Percentiles rank a stretch among this genome's conserved stretches.
Conservation (phyloP, 2,797 vertebrate genomes). For the Amblyopsis hoosieri region DNA sequence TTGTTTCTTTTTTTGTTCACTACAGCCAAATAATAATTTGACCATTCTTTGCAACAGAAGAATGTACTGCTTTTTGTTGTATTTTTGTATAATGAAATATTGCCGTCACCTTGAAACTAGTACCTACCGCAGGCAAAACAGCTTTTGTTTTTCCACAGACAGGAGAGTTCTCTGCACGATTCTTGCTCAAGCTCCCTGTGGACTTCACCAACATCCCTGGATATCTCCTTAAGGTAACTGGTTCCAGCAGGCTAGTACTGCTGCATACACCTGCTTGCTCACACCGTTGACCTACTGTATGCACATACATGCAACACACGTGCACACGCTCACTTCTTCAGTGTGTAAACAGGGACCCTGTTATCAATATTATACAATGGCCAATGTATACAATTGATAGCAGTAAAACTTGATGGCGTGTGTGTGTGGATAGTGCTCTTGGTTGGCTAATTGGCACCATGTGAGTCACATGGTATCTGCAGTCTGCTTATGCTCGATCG, state of each 20-base stretch:
- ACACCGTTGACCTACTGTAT: neutral
- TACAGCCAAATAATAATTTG: slow-evolving; percentile 16
- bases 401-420: slow-evolving; percentile 37
- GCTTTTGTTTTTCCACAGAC: slow-evolving; percentile 53
- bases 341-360: too few relatives aligned
- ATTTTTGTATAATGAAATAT: neutral
- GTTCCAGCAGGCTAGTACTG: neutral
- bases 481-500: slow-evolving; percentile 65
- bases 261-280: too few relatives aligned
- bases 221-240: slow-evolving; percentile 96
- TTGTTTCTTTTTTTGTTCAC: slow-evolving; percentile 6
- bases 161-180: slow-evolving; percentile 94
- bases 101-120: neutral
- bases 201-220: slow-evolving; percentile 98
- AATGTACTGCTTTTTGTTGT: neutral
- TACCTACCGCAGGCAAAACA: slow-evolving; percentile 15
- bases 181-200: slow-evolving; percentile 95
- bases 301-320: slow-evolving; percentile 27
- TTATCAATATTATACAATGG: too few relatives aligned
- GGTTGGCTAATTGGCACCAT: slow-evolving; percentile 83
- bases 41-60: slow-evolving; percentile 3
- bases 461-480: slow-evolving; percentile 74
- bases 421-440: slow-evolving; percentile 47
- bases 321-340: too few relatives aligned
- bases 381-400: slow-evolving; percentile 45